A percentile compares a stretch with the other conserved stretches of the same genome.
These are phyloP conservation scores for Maniola hyperantus DNA, from an alignment of 2,888 invertebrate genomes.

Conservation along the genomic window DNA sequence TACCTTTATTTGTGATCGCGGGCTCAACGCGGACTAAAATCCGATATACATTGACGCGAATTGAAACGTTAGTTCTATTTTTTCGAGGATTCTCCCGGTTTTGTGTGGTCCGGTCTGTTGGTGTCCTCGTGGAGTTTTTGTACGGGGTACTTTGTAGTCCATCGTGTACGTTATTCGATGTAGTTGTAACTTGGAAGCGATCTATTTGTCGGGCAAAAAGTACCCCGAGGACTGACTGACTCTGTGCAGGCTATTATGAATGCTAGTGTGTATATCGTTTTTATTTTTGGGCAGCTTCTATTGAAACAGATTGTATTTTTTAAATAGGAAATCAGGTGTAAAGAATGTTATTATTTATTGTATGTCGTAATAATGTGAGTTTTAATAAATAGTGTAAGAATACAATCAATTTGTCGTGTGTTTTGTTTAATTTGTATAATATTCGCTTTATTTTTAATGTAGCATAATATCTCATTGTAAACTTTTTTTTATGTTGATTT, in stretches of 20 bases:
- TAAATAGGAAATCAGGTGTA: slow-evolving; percentile 13
- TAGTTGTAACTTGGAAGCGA: no score
- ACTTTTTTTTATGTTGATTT: no score
- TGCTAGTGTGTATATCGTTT: not conserved
- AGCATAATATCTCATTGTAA: not conserved
- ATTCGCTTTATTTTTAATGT: not conserved
- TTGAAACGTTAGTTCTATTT: no score
- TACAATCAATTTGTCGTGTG: not conserved
- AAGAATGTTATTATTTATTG: slow-evolving; percentile 3
- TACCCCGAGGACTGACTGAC: not conserved
- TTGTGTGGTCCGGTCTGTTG: no score
- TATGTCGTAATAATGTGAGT: not conserved
- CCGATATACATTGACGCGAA: no score
- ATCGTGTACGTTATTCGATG: no score
- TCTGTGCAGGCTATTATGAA: not conserved
- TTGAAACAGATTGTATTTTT: not conserved
- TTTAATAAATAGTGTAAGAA: not conserved
- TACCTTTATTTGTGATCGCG: no score
- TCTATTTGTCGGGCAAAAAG: no score
- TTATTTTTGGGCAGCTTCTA: not conserved
- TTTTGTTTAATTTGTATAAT: not conserved
- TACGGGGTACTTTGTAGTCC: no score
- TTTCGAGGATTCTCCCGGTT: no score
- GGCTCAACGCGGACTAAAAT: no score
- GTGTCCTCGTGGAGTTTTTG: no score